phyloP scores from a whole-genome alignment of 2,888 invertebrate species.

The Torymus tubicola region DNA sequence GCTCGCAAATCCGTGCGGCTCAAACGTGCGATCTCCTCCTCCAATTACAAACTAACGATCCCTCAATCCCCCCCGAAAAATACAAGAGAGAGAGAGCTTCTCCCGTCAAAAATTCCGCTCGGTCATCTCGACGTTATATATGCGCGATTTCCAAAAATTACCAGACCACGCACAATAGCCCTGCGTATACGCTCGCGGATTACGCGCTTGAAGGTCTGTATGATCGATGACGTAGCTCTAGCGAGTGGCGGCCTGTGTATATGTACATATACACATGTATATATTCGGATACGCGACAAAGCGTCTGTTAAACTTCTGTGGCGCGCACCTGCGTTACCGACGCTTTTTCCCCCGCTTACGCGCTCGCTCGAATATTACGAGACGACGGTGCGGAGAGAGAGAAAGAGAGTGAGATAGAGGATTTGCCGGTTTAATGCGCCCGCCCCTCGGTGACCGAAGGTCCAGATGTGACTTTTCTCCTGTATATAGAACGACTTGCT shows the following conservation, averaged over 20 bases:
- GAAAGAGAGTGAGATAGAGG: constrained; percentile 5
- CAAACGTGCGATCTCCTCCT: not conserved
- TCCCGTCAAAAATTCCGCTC: constrained; percentile 3
- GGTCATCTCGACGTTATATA: constrained; percentile 18
- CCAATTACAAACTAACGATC: constrained; percentile 8
- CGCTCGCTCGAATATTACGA: not conserved
- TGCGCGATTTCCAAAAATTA: not conserved
- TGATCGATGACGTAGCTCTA: constrained; percentile 27
- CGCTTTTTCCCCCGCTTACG: not conserved
- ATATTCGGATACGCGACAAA: not conserved
- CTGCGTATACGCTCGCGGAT: not conserved
- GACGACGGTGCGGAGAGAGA: not conserved
- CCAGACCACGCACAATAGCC: not conserved
- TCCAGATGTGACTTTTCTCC: constrained; percentile 54
- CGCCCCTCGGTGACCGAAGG: constrained; percentile 9
- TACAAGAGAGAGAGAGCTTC: not conserved
- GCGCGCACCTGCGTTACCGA: constrained; percentile 24
- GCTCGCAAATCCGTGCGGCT: constrained; percentile 15
- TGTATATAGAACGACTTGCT: not conserved
- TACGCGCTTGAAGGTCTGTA: not conserved
- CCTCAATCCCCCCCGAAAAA: constrained; percentile 12
- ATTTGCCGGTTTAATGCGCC: constrained; percentile 35
- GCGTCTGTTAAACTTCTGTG: constrained; percentile 9
- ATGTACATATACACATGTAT: not conserved
- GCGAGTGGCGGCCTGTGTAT: not conserved